Percentiles rank a stretch among this genome's conserved stretches.
phyloP scores from a whole-genome alignment of 1,140 invertebrate genomes.

The Leptopilina boulardi region DNA sequence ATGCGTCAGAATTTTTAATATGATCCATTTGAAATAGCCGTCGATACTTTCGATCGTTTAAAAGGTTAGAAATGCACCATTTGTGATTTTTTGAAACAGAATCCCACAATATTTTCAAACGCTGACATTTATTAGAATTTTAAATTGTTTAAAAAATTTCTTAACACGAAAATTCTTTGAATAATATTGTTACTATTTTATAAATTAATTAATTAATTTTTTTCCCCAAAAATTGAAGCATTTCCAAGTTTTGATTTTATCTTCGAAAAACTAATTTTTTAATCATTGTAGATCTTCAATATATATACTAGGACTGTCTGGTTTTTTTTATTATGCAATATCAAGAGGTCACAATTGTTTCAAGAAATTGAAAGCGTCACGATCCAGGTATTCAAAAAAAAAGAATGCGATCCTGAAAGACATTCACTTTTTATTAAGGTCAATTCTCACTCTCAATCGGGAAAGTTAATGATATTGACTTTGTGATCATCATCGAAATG shows the following conservation, averaged over 20 bases:
- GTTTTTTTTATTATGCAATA: constrained; percentile 1
- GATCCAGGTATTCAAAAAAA: neutral
- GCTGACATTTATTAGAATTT: too few species aligned
- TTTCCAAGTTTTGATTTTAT: neutral
- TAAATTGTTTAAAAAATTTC: too few species aligned
- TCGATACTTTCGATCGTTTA: too few species aligned
- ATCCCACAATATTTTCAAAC: too few species aligned
- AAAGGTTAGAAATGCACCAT: too few species aligned
- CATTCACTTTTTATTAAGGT: constrained; percentile 34
- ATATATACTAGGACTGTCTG: neutral
- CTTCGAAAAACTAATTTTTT: neutral
- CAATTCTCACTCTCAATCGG: constrained; percentile 13
- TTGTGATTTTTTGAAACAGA: too few species aligned
- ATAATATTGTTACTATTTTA: too few species aligned
- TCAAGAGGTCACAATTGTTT: constrained; percentile 4
- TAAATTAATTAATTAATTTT: too few species aligned
- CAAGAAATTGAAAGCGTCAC: constrained; percentile 23
- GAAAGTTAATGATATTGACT: constrained; percentile 8
- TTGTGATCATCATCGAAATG: neutral
- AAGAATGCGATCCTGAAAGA: constrained; percentile 25
- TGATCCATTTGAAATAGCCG: too few species aligned
- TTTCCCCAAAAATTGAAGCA: too few species aligned
- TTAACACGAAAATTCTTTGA: too few species aligned
- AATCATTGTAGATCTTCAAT: neutral
- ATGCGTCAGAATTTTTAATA: too few species aligned